Evolutionary conservation across 1,140 invertebrate species (phyloP), one percentile per base, ranked within the genome.

Genomic region (Drepana arcuata): DNA sequence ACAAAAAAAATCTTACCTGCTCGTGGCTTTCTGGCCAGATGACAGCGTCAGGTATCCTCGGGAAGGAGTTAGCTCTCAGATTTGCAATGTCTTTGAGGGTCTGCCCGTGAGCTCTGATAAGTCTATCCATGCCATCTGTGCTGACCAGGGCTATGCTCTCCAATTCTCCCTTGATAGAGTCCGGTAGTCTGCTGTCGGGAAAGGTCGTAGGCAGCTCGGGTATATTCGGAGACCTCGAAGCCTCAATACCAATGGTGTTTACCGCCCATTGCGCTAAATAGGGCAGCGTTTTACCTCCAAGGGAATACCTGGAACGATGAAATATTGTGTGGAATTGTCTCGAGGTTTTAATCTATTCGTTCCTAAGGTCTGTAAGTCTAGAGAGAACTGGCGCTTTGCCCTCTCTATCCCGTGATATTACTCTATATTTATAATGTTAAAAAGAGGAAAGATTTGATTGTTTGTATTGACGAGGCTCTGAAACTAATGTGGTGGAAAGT

Each of bases 61-160:
- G 83, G 61, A 95, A 93, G 27, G 72, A 86, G 30, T 91, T 90
- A 24, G 85, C 72, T 61, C 93, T 86, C 18, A 99, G 66, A 4
- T 86, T 82, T 53, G 91, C 92, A 39, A 99, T 93, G 66, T 99
- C 97, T 49, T 94, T 88, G 6, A 99, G 75, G 0, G 97, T 98
- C 69, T 99, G 95, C 3, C 97, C 97, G 80, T 99, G 97, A n/a
- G 94, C 91, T 30, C 96, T 86, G 37, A 97, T 89, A 11, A 99
- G 69, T 34, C 97, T 86, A 65, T 98, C 96, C 30, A 94, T 84
- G 0, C 91, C 92, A 14, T 93, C 89, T 27, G 87, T 79, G 0
- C 96, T 97, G 63, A 89, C 88, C 0, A 88, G 84, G 6, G 98
- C 88, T 1, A 88, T 85, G 2, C 85, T 69, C 23, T 98, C 88